phyloP scores from a whole-genome alignment of 2,113 vertebrate genomes.

The Notarius lentiginosus region DNA sequence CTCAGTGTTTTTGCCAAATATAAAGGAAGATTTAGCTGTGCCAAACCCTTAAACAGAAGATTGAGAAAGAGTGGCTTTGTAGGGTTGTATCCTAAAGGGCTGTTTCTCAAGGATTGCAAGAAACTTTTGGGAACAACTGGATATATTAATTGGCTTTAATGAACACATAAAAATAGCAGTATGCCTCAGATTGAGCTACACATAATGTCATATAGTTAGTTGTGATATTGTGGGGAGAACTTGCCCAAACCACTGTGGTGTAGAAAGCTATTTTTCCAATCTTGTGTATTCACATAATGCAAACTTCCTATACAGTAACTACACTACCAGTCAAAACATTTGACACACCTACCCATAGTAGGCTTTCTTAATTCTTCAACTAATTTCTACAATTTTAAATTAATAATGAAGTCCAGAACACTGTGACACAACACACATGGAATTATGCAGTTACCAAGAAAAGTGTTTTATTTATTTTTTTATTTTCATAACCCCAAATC shows the following conservation, averaged over 20 bases:
- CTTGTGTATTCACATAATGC: background rate
- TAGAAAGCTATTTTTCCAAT: background rate
- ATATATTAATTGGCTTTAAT: background rate
- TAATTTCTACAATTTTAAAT: background rate
- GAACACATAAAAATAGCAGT: background rate
- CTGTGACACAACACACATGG: background rate
- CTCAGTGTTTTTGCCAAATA: slow-evolving; percentile 47
- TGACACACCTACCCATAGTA: background rate
- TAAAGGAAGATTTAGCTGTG: slow-evolving; percentile 38
- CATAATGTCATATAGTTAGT: background rate
- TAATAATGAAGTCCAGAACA: background rate
- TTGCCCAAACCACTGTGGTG: background rate
- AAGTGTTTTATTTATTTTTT: background rate
- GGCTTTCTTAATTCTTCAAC: background rate
- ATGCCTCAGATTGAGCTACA: background rate
- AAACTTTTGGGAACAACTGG: background rate
- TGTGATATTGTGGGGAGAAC: background rate
- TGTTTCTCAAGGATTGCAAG: slow-evolving; percentile 10
- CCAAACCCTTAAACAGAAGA: slow-evolving; percentile 40
- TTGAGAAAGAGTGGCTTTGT: slow-evolving; percentile 25
- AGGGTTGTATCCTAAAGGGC: slow-evolving; percentile 9
- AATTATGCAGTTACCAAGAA: background rate
- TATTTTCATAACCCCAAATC: no score
- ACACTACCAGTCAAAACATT: background rate
- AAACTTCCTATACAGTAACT: background rate